These are phyloP conservation scores for Pseudorhiza aurosa DNA, from an alignment of 30 jellyfish, hydroid and myxozoan species.

Conservation along the genomic window DNA sequence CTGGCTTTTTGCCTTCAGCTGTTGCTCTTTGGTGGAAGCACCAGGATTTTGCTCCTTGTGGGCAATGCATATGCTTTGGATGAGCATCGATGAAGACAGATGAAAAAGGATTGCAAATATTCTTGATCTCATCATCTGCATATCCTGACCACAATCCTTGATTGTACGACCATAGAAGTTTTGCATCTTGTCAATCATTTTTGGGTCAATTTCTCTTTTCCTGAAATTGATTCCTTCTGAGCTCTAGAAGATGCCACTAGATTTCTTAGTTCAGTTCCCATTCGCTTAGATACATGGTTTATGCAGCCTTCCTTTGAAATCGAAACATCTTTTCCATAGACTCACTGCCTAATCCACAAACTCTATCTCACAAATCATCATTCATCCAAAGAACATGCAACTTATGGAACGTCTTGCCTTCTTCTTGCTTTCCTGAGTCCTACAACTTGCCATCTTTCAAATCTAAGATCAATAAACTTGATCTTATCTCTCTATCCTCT, in stretches of 20 bases:
- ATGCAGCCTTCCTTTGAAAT: constrained; percentile 56
- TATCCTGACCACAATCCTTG: constrained; percentile 12
- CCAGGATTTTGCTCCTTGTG: constrained; percentile 42
- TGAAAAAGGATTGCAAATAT: constrained; percentile 56
- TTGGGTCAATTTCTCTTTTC: constrained; percentile 57
- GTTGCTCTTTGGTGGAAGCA: constrained; percentile 45
- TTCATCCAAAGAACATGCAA: too few species aligned
- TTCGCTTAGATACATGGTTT: constrained; percentile 51
- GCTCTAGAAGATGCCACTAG: constrained; percentile 18
- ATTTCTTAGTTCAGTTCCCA: constrained; percentile 58
- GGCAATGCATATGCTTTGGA: constrained; percentile 47
- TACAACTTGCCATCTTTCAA: too few species aligned
- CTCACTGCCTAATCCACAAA: too few species aligned
- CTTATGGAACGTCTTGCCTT: too few species aligned
- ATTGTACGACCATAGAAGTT: constrained; percentile 47
- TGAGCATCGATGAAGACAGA: constrained; percentile 24
- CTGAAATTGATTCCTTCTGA: constrained; percentile 35
- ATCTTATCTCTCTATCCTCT: too few species aligned
- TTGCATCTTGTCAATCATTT: constrained; percentile 12
- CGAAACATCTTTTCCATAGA: constrained; percentile 9
- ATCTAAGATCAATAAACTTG: too few species aligned
- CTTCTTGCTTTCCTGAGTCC: too few species aligned
- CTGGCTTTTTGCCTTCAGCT: constrained; percentile 8
- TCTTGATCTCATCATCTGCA: constrained; percentile 3
- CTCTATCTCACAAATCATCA: too few species aligned